Conservation (phyloP, 2,888 invertebrate genomes). For the Oligia latruncula region DNA sequence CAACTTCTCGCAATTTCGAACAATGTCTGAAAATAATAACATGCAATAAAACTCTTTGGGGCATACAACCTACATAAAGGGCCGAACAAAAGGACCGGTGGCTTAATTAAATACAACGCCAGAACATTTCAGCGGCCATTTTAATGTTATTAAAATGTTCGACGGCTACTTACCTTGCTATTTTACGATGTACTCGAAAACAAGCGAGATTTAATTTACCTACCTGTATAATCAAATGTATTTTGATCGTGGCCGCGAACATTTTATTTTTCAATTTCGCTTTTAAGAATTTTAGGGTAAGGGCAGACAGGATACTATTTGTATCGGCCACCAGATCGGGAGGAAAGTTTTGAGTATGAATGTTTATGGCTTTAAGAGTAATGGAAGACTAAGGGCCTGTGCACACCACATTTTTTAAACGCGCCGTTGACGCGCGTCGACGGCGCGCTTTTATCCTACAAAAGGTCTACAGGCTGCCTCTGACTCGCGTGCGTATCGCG, state of each 20-base stretch:
- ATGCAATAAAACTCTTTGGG: slow-evolving; percentile 82
- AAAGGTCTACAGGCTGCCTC: too few relatives aligned
- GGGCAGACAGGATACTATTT: neutral
- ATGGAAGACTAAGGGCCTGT: neutral
- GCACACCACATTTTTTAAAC: too few relatives aligned
- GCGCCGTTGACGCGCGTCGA: too few relatives aligned
- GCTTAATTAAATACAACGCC: slow-evolving; percentile 87
- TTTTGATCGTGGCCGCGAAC: slow-evolving; percentile 53
- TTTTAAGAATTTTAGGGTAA: slow-evolving; percentile 28
- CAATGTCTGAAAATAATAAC: slow-evolving; percentile 80
- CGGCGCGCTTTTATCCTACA: too few relatives aligned
- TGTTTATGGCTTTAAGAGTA: neutral
- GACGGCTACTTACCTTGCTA: slow-evolving; percentile 82
- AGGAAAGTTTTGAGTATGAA: neutral
- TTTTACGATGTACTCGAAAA: slow-evolving; percentile 83
- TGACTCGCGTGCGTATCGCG: too few relatives aligned
- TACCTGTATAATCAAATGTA: slow-evolving; percentile 71
- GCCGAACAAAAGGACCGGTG: slow-evolving; percentile 78
- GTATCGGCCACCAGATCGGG: neutral
- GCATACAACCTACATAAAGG: slow-evolving; percentile 72
- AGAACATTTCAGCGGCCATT: slow-evolving; percentile 84
- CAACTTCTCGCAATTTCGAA: slow-evolving; percentile 68
- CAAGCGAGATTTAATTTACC: slow-evolving; percentile 82
- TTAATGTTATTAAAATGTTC: slow-evolving; percentile 89
- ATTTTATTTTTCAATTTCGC: slow-evolving; percentile 51